These are phyloP conservation scores for Thaumetopoea pityocampa DNA, from an alignment of 1,140 invertebrate genomes.

Conservation along the genomic window DNA sequence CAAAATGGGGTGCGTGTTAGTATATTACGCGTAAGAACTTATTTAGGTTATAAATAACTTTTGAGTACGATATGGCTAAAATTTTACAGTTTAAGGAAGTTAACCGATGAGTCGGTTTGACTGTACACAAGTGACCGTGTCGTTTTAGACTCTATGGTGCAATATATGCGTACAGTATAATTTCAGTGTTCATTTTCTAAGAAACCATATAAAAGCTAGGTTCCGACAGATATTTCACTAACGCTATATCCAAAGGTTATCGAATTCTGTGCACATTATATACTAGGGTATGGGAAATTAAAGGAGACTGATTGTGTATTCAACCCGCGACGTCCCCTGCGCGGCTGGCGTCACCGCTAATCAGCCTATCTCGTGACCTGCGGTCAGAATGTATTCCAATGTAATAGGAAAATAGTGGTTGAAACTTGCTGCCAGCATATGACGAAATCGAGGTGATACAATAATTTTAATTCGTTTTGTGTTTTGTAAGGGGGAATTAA, in stretches of 20 bases:
- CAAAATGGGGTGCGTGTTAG: too few species aligned
- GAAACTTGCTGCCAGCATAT: conserved; percentile 4
- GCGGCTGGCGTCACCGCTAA: conserved; percentile 38
- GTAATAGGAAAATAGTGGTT: conserved; percentile 18
- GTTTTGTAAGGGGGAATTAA: conserved; percentile 2
- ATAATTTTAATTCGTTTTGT: conserved; percentile 8
- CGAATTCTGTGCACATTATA: too few species aligned
- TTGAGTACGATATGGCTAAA: too few species aligned
- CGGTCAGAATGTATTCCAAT: conserved; percentile 20
- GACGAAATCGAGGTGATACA: conserved; percentile 5
- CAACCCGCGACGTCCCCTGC: conserved; percentile 27
- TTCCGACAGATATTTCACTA: too few species aligned
- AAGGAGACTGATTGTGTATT: conserved; percentile 35
- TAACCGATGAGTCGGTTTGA: too few species aligned
- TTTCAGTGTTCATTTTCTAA: not conserved
- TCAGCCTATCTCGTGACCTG: conserved; percentile 47
- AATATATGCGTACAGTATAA: not conserved
- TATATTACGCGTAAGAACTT: too few species aligned
- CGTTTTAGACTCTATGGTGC: too few species aligned
- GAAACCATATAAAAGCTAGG: too few species aligned
- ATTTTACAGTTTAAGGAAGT: too few species aligned
- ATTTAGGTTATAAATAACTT: too few species aligned
- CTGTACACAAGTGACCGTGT: too few species aligned
- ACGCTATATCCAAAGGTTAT: conserved; percentile 5
- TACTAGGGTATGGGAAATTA: conserved; percentile 24